Evolutionary conservation across 2,888 invertebrate species (phyloP).

Genomic region (Plagodis dolabraria): DNA sequence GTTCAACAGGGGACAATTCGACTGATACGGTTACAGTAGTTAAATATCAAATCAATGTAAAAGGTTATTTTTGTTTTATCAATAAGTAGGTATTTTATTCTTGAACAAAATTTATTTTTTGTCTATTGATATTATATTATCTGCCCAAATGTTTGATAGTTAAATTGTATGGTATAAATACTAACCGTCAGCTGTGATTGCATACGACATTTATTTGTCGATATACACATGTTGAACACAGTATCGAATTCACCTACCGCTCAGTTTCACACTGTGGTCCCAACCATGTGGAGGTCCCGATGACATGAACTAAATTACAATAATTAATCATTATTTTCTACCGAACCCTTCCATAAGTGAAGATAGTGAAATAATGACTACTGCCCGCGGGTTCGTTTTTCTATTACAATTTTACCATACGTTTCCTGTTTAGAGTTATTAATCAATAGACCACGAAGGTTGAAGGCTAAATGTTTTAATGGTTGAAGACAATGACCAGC

Average conservation of each 20-base stretch:
- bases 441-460: slow-evolving; percentile 67
- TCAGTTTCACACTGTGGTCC: slow-evolving; percentile 19
- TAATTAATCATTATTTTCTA: slow-evolving; percentile 80
- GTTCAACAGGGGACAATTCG: too few relatives aligned
- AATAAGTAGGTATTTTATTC: too few relatives aligned
- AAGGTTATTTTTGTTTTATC: too few relatives aligned
- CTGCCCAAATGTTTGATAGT: too few relatives aligned
- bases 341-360: slow-evolving; percentile 65
- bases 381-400: slow-evolving; percentile 68
- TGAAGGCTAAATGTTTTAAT: slow-evolving; percentile 47
- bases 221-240: too few relatives aligned
- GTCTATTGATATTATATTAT: too few relatives aligned
- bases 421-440: slow-evolving; percentile 71
- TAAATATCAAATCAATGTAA: too few relatives aligned
- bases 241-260: neutral
- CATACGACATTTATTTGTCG: too few relatives aligned
- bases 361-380: slow-evolving; percentile 61
- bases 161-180: too few relatives aligned
- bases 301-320: slow-evolving; percentile 78
- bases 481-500: slow-evolving; percentile 24
- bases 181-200: too few relatives aligned
- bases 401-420: slow-evolving; percentile 62
- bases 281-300: slow-evolving; percentile 61
- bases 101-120: too few relatives aligned
- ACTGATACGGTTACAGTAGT: too few relatives aligned